Percentiles rank a stretch among this genome's conserved stretches.
Conservation (phyloP, 2,797 vertebrate species). For the Scyliorhinus canicula region DNA sequence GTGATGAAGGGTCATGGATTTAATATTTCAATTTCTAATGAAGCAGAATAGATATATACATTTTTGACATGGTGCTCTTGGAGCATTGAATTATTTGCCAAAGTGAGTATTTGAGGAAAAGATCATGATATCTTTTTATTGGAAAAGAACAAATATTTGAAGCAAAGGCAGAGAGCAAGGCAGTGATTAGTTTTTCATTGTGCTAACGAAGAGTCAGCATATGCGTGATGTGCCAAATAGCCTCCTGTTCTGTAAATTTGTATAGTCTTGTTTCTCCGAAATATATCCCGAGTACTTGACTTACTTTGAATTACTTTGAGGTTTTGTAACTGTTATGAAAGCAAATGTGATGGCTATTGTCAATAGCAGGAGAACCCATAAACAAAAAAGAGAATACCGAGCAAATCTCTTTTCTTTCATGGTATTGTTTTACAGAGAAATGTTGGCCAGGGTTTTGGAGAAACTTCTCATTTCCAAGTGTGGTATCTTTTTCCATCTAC, state of each 20-base stretch:
- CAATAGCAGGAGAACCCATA: background rate
- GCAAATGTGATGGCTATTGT: background rate
- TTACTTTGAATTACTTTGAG: background rate
- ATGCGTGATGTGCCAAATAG: background rate
- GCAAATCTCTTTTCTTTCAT: no score
- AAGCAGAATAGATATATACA: background rate
- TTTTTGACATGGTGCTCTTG: background rate
- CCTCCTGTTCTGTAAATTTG: background rate
- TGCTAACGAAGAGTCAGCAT: background rate
- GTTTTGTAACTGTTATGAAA: background rate
- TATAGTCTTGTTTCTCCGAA: background rate
- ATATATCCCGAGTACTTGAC: background rate
- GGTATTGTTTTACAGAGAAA: no score
- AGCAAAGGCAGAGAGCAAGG: background rate
- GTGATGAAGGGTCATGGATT: background rate
- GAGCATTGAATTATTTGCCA: background rate
- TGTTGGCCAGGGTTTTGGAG: no score
- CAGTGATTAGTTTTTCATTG: background rate
- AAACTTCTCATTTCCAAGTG: no score
- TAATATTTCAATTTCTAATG: background rate
- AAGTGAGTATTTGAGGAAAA: no score
- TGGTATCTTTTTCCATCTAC: no score
- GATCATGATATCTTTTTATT: no score
- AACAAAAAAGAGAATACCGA: background rate
- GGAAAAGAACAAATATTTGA: background rate